phyloP scores from a whole-genome alignment of 2,888 invertebrate species.

The Strigamia crassipes region DNA sequence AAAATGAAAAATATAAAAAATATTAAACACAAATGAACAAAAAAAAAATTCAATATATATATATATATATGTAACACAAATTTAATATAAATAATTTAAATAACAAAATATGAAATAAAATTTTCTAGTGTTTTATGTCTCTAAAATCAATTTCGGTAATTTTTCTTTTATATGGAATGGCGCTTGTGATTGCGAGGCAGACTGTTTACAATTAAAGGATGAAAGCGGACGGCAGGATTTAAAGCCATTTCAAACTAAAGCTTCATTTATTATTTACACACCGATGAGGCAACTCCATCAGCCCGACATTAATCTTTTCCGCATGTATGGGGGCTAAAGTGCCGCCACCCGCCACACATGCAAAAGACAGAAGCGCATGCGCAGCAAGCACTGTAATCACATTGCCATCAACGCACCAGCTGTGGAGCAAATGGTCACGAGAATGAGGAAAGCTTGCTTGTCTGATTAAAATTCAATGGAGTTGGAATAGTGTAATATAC shows the following conservation, averaged over 20 bases:
- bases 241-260: constrained; percentile 24
- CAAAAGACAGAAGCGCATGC: constrained; percentile 5
- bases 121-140: too few relatives aligned
- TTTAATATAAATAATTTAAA: too few relatives aligned
- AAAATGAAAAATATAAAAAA: background rate
- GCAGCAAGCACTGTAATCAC: background rate
- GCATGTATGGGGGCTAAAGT: constrained; percentile 7
- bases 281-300: constrained; percentile 30
- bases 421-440: constrained; percentile 21
- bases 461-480: constrained; percentile 5
- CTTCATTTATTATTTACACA: constrained; percentile 26
- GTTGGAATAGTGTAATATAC: background rate
- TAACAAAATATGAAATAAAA: too few relatives aligned
- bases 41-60: too few relatives aligned
- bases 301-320: constrained; percentile 19
- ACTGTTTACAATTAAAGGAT: constrained; percentile 30
- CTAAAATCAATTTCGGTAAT: background rate
- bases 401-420: constrained; percentile 7
- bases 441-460: constrained; percentile 11
- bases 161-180: background rate
- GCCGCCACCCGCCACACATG: constrained; percentile 30
- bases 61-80: too few relatives aligned
- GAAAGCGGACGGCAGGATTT: constrained; percentile 7
- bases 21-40: background rate
- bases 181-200: background rate